phyloP scores from a whole-genome alignment of 2,113 vertebrate genomes.

The Bufo gargarizans region DNA sequence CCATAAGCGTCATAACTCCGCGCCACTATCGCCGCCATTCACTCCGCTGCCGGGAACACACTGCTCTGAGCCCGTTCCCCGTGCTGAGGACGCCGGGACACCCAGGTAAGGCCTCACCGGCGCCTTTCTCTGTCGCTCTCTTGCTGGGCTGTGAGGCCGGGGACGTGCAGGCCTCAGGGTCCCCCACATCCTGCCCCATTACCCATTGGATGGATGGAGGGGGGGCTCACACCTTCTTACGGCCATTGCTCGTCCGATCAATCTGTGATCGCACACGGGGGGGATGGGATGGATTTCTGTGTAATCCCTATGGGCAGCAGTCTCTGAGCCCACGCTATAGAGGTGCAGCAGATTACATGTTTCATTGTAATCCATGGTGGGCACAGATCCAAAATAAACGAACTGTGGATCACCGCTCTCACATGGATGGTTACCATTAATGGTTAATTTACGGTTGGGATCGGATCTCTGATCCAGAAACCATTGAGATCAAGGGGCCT shows the following conservation, averaged over 20 bases:
- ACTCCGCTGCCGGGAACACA: slow-evolving; percentile 46
- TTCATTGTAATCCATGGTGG: background rate
- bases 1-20: slow-evolving; percentile 44
- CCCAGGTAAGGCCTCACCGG: slow-evolving; percentile 18
- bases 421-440: no score
- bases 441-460: no score
- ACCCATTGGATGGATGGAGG: background rate
- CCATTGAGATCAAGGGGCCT: no score
- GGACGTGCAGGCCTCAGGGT: slow-evolving; percentile 25
- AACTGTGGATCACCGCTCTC: no score
- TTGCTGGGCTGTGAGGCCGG: background rate
- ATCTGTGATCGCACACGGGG: background rate
- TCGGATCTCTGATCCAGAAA: no score
- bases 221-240: background rate
- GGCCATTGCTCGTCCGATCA: background rate
- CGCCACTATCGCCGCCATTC: slow-evolving; percentile 53
- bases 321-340: no score
- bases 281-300: background rate
- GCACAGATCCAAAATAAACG: no score
- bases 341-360: no score
- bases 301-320: no score
- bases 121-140: no score
- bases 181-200: slow-evolving; percentile 1
- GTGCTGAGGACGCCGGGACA: slow-evolving; percentile 4
- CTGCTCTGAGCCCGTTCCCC: background rate